phyloP scores from a whole-genome alignment of 2,888 invertebrate genomes.

The Xestoiulus laeticollis region DNA sequence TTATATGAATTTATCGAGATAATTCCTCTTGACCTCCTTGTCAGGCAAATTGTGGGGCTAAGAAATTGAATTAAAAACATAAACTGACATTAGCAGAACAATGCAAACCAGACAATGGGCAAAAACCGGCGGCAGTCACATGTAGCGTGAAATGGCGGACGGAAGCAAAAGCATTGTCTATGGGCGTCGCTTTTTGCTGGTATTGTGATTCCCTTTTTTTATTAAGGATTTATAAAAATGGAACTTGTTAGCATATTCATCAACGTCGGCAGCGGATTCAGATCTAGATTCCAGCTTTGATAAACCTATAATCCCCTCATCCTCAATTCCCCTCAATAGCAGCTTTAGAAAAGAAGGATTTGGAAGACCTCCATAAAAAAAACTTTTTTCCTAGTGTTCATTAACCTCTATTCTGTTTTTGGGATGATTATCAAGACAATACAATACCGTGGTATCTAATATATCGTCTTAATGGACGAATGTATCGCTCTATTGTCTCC shows the following conservation, averaged over 20 bases:
- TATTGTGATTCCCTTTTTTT: not conserved
- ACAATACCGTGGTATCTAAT: not conserved
- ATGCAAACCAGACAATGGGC: not conserved
- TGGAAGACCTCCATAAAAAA: not conserved
- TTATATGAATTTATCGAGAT: too few relatives aligned
- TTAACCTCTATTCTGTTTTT: conserved; percentile 6
- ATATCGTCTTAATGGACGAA: not conserved
- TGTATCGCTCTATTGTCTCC: not conserved
- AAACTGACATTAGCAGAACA: conserved; percentile 6
- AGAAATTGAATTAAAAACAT: not conserved
- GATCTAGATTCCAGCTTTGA: not conserved
- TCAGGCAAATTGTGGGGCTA: not conserved
- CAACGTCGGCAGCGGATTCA: not conserved
- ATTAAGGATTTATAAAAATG: not conserved
- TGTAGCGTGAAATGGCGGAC: not conserved
- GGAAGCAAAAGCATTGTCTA: not conserved
- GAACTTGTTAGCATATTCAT: conserved; percentile 15
- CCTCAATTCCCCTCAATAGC: not conserved
- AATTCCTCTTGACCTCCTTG: not conserved
- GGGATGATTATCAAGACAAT: not conserved
- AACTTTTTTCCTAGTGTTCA: not conserved
- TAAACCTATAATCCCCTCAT: conserved; percentile 10
- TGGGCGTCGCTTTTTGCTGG: not conserved
- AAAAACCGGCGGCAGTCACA: not conserved
- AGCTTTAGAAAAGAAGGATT: too few relatives aligned